Percentiles rank a stretch among this genome's conserved stretches.
These are phyloP conservation scores for Cecidostiba fungosa DNA, from an alignment of 2,888 invertebrate genomes.

Conservation along the genomic window DNA sequence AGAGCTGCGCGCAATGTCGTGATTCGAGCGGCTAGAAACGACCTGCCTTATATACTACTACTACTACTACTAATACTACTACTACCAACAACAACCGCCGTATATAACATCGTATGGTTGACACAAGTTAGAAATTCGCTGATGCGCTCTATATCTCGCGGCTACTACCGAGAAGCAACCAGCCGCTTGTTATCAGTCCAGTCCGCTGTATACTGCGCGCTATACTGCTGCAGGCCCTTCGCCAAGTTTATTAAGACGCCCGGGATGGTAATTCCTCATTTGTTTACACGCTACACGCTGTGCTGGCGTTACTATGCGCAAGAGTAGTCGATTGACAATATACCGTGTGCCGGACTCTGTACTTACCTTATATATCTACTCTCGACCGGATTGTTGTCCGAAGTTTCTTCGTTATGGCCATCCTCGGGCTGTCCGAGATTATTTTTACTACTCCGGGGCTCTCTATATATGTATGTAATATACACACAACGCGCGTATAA, in stretches of 20 bases:
- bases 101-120: constrained; percentile 72
- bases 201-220: background rate
- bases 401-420: constrained; percentile 34
- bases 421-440: constrained; percentile 37
- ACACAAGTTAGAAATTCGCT: constrained; percentile 79
- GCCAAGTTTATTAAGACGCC: constrained; percentile 51
- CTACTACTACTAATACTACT: constrained; percentile 60
- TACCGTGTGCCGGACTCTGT: background rate
- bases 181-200: constrained; percentile 13
- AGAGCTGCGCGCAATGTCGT: constrained; percentile 43
- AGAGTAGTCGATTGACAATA: constrained; percentile 30
- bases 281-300: constrained; percentile 37
- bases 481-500: background rate
- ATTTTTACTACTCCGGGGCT: constrained; percentile 51
- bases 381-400: constrained; percentile 8
- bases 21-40: constrained; percentile 64
- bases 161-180: too few species aligned
- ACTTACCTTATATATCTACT: background rate
- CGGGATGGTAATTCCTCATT: constrained; percentile 54
- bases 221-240: constrained; percentile 23
- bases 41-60: constrained; percentile 51
- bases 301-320: background rate
- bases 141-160: background rate
- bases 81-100: constrained; percentile 29
- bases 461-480: background rate